Conservation (phyloP, 2,113 vertebrate species). For the Xiphorhynchus elegans region DNA sequence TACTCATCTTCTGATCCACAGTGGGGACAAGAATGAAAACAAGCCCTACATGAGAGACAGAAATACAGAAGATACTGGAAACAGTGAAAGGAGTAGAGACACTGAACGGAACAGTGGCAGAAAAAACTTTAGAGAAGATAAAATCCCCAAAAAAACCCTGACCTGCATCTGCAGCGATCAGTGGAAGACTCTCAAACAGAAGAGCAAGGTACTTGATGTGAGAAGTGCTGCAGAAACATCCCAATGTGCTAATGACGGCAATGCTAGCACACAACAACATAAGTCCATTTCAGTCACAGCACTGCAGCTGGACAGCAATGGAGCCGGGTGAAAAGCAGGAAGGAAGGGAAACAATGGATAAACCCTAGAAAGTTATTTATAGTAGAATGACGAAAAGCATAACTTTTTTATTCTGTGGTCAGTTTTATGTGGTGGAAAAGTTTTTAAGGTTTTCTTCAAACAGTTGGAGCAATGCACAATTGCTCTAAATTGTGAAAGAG, state of each 20-base stretch:
- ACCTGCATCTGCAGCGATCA: slow-evolving; percentile 27
- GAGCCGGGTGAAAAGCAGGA: slow-evolving; percentile 39
- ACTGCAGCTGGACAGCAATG: slow-evolving; percentile 2
- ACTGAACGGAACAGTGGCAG: neutral
- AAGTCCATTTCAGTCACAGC: neutral
- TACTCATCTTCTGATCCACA: neutral
- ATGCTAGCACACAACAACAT: neutral
- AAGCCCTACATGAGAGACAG: neutral
- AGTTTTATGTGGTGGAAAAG: neutral
- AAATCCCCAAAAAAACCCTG: neutral
- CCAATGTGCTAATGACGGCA: neutral
- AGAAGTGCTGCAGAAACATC: neutral
- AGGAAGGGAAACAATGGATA: slow-evolving; percentile 63
- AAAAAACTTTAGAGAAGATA: neutral
- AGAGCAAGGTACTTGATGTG: neutral
- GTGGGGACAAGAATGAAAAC: neutral
- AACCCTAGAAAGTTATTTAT: slow-evolving; percentile 47
- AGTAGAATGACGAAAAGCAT: neutral
- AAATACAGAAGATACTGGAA: neutral
- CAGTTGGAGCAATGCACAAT: neutral
- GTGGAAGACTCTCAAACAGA: slow-evolving; percentile 18
- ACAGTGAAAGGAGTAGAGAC: neutral
- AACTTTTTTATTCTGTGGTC: neutral
- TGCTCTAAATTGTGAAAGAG: neutral
- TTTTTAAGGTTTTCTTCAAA: neutral